Evolutionary conservation across 1,140 invertebrate species (phyloP), one percentile per base, ranked within the genome.

Genomic region (Drosophila azteca): DNA sequence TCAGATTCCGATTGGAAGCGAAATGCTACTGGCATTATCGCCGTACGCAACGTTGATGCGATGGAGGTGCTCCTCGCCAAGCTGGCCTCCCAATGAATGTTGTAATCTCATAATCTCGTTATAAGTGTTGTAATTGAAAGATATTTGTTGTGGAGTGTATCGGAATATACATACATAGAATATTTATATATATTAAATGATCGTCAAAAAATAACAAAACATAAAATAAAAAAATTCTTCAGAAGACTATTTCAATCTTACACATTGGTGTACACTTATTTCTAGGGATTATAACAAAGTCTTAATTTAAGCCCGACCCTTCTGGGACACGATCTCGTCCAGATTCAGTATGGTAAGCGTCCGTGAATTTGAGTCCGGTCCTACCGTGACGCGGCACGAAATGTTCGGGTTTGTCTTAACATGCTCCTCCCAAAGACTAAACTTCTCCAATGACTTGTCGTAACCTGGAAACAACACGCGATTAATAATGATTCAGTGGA

Each of bases 1-100:
- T 17, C 35, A 3, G 51, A 69, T 11, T 39, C 45, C 0, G 65
- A 90, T 66, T 74, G 66, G 64, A 91, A 90, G 45, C 70, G 84
- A 24, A 91, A 91, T 62, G 60, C 50, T 3, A 62, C 58, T 8
- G 90, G 90, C 17, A 39, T 91, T 7, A 90, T 91, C 43, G 88
- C 87, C 6, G 71, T 91, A 6, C 68, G 87, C n/a, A 58, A 91
- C 77, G 41, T 79, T 0, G 20, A 60, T 31, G 35, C 51, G 15
- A 22, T 87, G 11, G 52, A 79, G 6, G 63, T 63, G 8, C 59
- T 87, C 4, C 52, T 87, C 2, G 24, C 29, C 31, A 79, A 73
- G 20, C 15, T 87, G 22, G 45, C 29, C 1, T 55, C 72, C 17
- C 44, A 72, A 22, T 87, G 43, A 87, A 53, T 76, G 41, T 22